These are phyloP conservation scores for Astreopora myriophthalma DNA, from an alignment of 64 coral and sea anemone genomes.

Conservation along the genomic window DNA sequence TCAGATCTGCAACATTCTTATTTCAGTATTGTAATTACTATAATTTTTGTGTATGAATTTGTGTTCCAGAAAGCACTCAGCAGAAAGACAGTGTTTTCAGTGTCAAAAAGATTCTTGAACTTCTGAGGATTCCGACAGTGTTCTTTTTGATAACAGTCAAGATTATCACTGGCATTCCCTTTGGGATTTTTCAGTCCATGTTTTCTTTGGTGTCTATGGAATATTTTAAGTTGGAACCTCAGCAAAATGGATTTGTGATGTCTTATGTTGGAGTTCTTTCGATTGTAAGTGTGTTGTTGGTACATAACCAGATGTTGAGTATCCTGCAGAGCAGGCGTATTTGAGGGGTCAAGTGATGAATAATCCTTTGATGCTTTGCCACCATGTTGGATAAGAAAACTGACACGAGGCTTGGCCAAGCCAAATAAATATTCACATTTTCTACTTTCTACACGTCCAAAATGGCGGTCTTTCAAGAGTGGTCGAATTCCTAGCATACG, in stretches of 20 bases:
- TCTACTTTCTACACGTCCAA: no score
- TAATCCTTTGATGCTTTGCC: no score
- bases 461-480: no score
- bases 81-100: slow-evolving; percentile 61
- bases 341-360: no score
- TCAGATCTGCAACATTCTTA: no score
- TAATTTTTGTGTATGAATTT: not conserved
- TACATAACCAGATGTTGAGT: not conserved
- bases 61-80: slow-evolving; percentile 19
- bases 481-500: no score
- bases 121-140: slow-evolving; percentile 71
- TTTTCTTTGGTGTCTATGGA: slow-evolving; percentile 92
- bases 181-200: slow-evolving; percentile 98
- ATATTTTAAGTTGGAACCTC: slow-evolving; percentile 88
- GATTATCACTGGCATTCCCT: slow-evolving; percentile 82
- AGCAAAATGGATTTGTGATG: slow-evolving; percentile 95
- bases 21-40: not conserved
- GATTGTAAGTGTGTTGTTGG: slow-evolving; percentile 83
- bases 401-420: no score
- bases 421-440: no score
- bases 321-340: not conserved
- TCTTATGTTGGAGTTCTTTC: slow-evolving; percentile 91
- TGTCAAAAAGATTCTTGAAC: slow-evolving; percentile 72
- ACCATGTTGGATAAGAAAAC: no score
- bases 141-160: slow-evolving; percentile 81